phyloP scores from a whole-genome alignment of 2,113 vertebrate genomes.

The Mormyrus lacerda region DNA sequence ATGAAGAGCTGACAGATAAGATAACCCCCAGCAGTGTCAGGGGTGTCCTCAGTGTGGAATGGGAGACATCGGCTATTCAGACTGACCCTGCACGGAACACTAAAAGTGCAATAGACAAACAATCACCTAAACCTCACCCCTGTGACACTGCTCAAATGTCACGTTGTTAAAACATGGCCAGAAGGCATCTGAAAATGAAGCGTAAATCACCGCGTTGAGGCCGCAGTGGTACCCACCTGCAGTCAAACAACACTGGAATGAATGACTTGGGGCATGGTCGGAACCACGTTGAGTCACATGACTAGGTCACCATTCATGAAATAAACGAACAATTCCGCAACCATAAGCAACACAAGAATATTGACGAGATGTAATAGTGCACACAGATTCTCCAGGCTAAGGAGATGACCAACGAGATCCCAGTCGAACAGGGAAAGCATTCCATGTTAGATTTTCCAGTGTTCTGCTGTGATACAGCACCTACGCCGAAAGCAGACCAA shows the following conservation, averaged over 20 bases:
- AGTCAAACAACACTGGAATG: neutral
- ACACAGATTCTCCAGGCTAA: neutral
- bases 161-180: neutral
- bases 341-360: neutral
- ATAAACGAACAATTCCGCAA: slow-evolving; percentile 12
- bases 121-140: neutral
- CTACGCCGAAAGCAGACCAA: neutral
- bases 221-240: neutral
- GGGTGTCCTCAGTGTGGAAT: neutral
- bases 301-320: slow-evolving; percentile 25
- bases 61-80: neutral
- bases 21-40: neutral
- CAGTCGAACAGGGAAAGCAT: neutral
- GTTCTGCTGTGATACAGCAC: neutral
- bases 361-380: neutral
- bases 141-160: neutral
- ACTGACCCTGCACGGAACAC: neutral
- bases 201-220: neutral
- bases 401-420: neutral
- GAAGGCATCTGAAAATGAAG: neutral
- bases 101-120: neutral
- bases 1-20: neutral
- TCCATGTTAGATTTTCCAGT: neutral
- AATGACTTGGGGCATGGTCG: slow-evolving; percentile 2
- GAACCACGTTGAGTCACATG: neutral